Conservation (phyloP, 1,140 invertebrate species). For the Zophobas atratus region DNA sequence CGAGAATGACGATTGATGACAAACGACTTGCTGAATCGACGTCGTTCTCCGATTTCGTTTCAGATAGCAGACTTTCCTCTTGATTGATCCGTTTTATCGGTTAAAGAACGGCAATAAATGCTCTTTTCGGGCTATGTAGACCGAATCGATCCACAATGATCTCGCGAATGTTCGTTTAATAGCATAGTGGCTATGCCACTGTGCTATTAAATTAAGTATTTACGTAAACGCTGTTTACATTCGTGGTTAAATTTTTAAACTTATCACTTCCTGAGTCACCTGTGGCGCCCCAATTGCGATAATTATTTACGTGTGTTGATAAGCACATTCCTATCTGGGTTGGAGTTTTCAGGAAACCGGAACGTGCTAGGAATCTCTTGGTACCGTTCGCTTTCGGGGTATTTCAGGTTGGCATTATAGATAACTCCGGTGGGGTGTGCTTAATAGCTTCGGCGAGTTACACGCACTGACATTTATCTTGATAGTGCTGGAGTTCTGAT, state of each 20-base stretch:
- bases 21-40: too few species aligned
- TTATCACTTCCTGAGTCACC: too few species aligned
- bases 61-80: slow-evolving; percentile 29
- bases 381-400: slow-evolving; percentile 26
- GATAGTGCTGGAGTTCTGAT: background rate
- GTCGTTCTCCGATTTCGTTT: slow-evolving; percentile 24
- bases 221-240: too few species aligned
- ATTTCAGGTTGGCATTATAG: slow-evolving; percentile 33
- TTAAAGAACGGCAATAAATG: slow-evolving; percentile 29
- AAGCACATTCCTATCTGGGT: background rate
- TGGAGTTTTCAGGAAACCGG: slow-evolving; percentile 22
- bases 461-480: background rate
- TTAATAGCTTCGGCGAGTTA: slow-evolving; percentile 32
- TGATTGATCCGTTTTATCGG: slow-evolving; percentile 37
- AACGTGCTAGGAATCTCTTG: slow-evolving; percentile 15
- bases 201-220: too few species aligned
- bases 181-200: background rate
- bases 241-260: too few species aligned
- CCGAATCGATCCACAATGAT: slow-evolving; percentile 35
- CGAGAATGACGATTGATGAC: too few species aligned
- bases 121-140: slow-evolving; percentile 27
- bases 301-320: background rate
- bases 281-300: background rate
- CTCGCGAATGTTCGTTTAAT: slow-evolving; percentile 5
- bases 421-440: slow-evolving; percentile 20